Conservation (phyloP, 2,797 vertebrate genomes). For the Huso huso region DNA sequence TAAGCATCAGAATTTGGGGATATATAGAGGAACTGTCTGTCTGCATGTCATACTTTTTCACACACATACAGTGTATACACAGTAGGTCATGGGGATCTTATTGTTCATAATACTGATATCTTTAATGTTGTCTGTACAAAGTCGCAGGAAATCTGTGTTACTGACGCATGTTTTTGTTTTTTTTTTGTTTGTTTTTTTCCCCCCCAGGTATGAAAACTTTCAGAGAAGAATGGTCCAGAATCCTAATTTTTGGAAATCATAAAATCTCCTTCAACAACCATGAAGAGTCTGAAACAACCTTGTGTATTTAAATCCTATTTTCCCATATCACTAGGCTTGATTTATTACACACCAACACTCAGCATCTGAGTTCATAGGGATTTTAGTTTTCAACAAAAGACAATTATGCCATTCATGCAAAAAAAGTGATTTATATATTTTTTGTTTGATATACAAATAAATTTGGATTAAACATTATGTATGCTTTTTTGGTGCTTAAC, state of each 20-base stretch:
- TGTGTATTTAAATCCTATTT: no score
- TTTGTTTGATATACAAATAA: not conserved
- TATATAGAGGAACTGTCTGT: not conserved
- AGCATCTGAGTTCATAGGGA: not conserved
- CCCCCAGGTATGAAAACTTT: conserved; percentile 84
- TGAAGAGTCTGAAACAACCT: no score
- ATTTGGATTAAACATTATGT: not conserved
- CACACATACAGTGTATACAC: not conserved
- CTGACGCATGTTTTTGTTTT: not conserved
- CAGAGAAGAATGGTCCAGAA: conserved; percentile 86
- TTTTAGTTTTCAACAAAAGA: not conserved
- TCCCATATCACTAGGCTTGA: not conserved
- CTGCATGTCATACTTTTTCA: not conserved
- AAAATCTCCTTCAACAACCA: conserved; percentile 19
- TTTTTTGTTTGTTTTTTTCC: not conserved
- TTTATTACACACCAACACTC: not conserved
- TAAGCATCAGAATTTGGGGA: not conserved
- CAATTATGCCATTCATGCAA: not conserved
- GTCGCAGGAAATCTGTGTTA: not conserved
- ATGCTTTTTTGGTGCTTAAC: not conserved
- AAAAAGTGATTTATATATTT: not conserved
- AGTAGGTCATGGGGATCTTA: not conserved
- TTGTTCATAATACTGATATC: no score
- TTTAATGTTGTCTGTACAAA: not conserved
- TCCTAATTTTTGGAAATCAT: conserved; percentile 92